Conservation (phyloP, 2,797 vertebrate genomes). For the Chelon auratus region DNA sequence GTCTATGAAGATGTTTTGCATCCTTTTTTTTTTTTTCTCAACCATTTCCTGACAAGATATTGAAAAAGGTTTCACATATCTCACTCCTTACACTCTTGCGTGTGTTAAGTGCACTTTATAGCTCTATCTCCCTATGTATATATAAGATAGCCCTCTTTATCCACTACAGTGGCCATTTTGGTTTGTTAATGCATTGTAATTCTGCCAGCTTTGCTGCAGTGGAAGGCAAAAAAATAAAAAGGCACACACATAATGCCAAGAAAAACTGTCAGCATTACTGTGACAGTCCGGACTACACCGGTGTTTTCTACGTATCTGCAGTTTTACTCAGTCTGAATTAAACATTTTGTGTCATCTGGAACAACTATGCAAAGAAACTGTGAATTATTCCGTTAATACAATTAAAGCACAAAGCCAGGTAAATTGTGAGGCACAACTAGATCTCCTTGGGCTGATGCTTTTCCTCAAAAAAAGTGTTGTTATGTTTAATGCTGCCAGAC, state of each 20-base stretch:
- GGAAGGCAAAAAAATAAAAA: constrained; percentile 27
- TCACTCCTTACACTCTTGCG: constrained; percentile 25
- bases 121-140: constrained; percentile 23
- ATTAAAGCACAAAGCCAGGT: background rate
- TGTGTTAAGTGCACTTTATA: constrained; percentile 2
- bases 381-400: background rate
- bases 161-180: constrained; percentile 31
- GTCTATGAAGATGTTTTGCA: constrained; percentile 41
- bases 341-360: constrained; percentile 18
- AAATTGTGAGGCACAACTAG: background rate
- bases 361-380: constrained; percentile 2
- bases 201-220: constrained; percentile 41
- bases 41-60: constrained; percentile 28
- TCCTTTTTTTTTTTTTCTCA: constrained; percentile 8
- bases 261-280: constrained; percentile 34
- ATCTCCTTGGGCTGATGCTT: too few species aligned
- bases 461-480: too few species aligned
- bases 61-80: constrained; percentile 21
- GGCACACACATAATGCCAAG: constrained; percentile 29
- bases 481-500: too few species aligned
- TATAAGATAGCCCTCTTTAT: constrained; percentile 38
- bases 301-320: constrained; percentile 19
- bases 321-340: background rate
- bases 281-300: constrained; percentile 26
- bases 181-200: constrained; percentile 46